Evolutionary conservation across 37 sponge, comb jelly and placozoan species (phyloP), one percentile per base, ranked within the genome.

Genomic region (Geodia barretti): DNA sequence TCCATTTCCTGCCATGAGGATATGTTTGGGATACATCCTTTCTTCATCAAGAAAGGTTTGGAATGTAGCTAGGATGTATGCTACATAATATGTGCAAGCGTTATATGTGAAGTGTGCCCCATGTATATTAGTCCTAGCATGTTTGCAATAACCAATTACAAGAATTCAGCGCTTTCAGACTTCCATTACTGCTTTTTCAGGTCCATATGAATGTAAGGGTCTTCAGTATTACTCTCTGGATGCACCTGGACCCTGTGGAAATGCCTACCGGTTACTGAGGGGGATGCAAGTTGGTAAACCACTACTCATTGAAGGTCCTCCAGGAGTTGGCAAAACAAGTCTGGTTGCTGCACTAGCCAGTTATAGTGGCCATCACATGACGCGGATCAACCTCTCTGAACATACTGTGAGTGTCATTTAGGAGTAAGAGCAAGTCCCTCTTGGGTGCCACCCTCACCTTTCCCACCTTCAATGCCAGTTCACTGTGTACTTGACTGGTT

Each of bases 291-390:
- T 98, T n/a, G 75, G 47, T 39, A 87, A 88, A 64, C 99, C 99
- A 0, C 47, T 98, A 35, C 84, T 98, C 47, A 61, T 98, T 65
- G 97, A 98, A 64, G 99, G 99, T 21, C 65, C 85, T 43, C 99
- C 99, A 14, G 99, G 99, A 28, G 99, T 98, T 19, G 99, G 99
- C 31, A 98, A 98, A 77, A 96, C 99, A 21, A 94, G 91, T 73
- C 76, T 98, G 23, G 95, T 96, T 31, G 78, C 83, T 14, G 95
- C 97, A 1, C 66, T 98, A 64, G 99, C 97, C 19, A 62, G 41
- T n/a, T 70, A 87, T 39, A 81, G 90, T 73, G 97, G 97, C 25
- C 83, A 97, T 70, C 28, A 5, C 3, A n/a, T 92, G 5, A 84
- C 81, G 7, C 76, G 99, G 47, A 98, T 98, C 33, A 96, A 97